These are phyloP conservation scores for Drosophila oshimai DNA, from an alignment of 1,140 invertebrate genomes.

Conservation along the genomic window DNA sequence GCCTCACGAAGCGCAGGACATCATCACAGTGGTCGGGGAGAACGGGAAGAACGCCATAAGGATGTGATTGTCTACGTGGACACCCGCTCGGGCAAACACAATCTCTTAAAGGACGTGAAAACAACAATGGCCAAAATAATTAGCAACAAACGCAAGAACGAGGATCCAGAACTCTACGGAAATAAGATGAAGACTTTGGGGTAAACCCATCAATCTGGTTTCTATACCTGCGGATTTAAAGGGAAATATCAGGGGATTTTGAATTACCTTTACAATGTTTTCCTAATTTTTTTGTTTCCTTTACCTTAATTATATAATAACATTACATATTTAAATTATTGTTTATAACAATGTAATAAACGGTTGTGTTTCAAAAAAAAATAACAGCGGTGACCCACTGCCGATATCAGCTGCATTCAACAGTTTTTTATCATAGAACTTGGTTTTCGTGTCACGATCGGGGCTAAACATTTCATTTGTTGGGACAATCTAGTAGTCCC, in stretches of 20 bases:
- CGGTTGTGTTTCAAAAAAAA: too few species aligned
- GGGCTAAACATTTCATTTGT: too few species aligned
- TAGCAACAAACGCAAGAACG: conserved; percentile 81
- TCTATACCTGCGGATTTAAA: not conserved
- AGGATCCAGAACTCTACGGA: conserved; percentile 77
- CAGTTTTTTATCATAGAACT: too few species aligned
- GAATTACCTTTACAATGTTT: not conserved
- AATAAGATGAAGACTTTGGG: conserved; percentile 37
- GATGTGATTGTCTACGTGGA: conserved; percentile 84
- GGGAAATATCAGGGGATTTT: not conserved
- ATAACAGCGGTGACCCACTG: too few species aligned
- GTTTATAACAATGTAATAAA: too few species aligned
- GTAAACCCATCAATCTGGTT: not conserved
- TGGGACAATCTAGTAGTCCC: too few species aligned
- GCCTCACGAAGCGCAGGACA: conserved; percentile 62
- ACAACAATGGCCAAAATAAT: conserved; percentile 83
- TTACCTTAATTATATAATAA: too few species aligned
- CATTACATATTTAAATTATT: too few species aligned
- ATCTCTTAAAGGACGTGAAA: conserved; percentile 83
- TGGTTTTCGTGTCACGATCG: too few species aligned
- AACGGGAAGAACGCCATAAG: conserved; percentile 61
- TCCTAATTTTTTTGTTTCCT: not conserved
- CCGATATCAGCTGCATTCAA: too few species aligned
- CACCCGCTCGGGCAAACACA: conserved; percentile 83
- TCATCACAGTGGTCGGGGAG: too few species aligned